Percentiles rank a stretch among this genome's conserved stretches.
Evolutionary conservation across 2,113 vertebrate genomes (phyloP).

Genomic region (Taurulus bubalis): DNA sequence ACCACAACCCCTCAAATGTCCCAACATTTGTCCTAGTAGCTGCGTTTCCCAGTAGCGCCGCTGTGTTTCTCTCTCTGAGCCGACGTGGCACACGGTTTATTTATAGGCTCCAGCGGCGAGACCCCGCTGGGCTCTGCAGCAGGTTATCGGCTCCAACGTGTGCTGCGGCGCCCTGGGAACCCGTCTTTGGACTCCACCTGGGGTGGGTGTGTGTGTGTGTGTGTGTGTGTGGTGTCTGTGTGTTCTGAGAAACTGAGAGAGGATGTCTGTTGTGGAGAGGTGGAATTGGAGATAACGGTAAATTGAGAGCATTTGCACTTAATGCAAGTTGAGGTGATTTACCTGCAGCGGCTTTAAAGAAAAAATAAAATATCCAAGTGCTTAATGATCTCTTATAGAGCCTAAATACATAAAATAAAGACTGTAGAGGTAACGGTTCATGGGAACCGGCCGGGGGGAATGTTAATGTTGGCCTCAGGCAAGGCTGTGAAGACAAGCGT

Average conservation of each 20-base stretch:
- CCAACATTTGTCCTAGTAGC: neutral
- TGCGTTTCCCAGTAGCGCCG: neutral
- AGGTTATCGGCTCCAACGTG: slow-evolving; percentile 42
- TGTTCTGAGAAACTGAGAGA: neutral
- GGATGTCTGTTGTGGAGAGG: neutral
- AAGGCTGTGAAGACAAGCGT: neutral
- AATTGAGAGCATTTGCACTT: neutral
- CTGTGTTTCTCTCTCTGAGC: slow-evolving; percentile 57
- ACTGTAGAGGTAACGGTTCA: neutral
- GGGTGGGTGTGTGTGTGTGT: neutral
- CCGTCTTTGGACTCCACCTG: slow-evolving; percentile 46
- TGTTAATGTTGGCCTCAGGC: slow-evolving; percentile 46
- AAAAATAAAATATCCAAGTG: no score
- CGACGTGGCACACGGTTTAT: slow-evolving; percentile 69
- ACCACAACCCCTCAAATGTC: neutral
- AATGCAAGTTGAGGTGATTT: neutral
- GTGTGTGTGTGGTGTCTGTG: no score
- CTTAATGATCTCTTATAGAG: neutral
- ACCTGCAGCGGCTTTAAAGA: no score
- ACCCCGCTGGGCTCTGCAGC: slow-evolving; percentile 37
- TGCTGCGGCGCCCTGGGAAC: slow-evolving; percentile 51
- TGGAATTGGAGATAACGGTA: neutral
- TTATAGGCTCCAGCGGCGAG: slow-evolving; percentile 49
- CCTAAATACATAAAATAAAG: neutral
- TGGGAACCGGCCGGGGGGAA: slow-evolving; percentile 17